Evolutionary conservation across 2,888 invertebrate species (phyloP), one percentile per base, ranked within the genome.

Genomic region (Metalampra italica): DNA sequence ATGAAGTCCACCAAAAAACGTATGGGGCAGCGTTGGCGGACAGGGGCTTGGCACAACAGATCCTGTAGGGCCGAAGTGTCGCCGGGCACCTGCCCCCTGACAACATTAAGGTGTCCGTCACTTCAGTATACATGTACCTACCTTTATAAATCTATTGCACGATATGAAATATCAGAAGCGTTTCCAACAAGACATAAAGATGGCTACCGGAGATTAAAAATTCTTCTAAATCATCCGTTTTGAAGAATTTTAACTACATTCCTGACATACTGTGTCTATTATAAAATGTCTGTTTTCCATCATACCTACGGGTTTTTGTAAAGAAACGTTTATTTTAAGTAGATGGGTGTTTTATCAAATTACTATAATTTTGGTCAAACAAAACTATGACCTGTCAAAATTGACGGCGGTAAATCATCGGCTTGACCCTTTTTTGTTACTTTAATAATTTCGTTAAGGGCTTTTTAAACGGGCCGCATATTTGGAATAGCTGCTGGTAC

Each of bases 321-420:
- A 64, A 54, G 55, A 69, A 62, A 62, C 81, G 75, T 82, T 86
- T 79, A 77, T 80, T 79, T 75, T 81, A 86, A 86, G 82, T 82
- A 83, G 80, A 87, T 82, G 80, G 78, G 68, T 82, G 75, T 86
- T 86, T 81, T 79, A 80, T 83, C 73, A 86, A 87, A 88, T 89
- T 81, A 88, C 88, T 87, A 86, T 89, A 88, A 89, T 89, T 88
- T 82, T 69, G 75, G 77, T 74, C 77, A 79, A 80, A 84, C 81
- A 81, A 82, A 87, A 87, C 85, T 86, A 85, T 75, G 78, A 81
- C 71, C 88, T 87, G 88, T 89, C 88, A 83, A 71, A 78, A 80
- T 72, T 87, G 88, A 87, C 81, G 83, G 79, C 82, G 73, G 85
- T 89, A 85, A 81, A 88, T 88, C 88, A 88, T 86, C 82, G 64